Percentiles rank a stretch among this genome's conserved stretches.
These are phyloP conservation scores for Halichondria panicea DNA, from an alignment of 37 sponge, comb jelly and placozoan genomes.

Conservation along the genomic window DNA sequence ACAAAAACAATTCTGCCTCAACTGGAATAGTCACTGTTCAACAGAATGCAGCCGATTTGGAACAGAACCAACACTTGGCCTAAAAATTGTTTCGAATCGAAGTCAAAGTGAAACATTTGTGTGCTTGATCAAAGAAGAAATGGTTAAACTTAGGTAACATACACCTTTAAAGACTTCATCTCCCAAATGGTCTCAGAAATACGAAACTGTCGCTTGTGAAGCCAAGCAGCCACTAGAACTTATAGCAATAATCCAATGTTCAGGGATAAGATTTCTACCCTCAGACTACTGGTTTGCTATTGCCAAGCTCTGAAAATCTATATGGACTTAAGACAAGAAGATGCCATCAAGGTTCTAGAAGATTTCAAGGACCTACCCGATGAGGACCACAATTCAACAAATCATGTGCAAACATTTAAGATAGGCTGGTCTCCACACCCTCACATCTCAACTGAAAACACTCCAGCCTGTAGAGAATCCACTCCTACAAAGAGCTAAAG, in stretches of 20 bases:
- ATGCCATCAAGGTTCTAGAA: constrained; percentile 50
- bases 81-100: constrained; percentile 11
- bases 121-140: not conserved
- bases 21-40: constrained; percentile 50
- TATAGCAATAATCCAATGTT: constrained; percentile 6
- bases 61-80: constrained; percentile 6
- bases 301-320: constrained; percentile 46
- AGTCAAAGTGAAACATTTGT: constrained; percentile 31
- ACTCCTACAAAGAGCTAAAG: constrained; percentile 21
- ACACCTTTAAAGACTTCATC: not conserved
- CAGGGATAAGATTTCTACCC: constrained; percentile 20
- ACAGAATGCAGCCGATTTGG: constrained; percentile 32
- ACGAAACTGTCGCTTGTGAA: constrained; percentile 4
- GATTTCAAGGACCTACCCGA: constrained; percentile 16
- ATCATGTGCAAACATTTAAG: constrained; percentile 6
- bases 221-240: not conserved
- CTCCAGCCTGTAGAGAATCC: constrained; percentile 37
- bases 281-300: constrained; percentile 32
- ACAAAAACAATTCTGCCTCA: constrained; percentile 48
- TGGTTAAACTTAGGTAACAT: constrained; percentile 16
- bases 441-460: not conserved
- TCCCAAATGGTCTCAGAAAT: not conserved
- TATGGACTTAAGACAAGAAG: constrained; percentile 41
- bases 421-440: too few relatives aligned
- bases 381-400: constrained; percentile 26